phyloP scores from a whole-genome alignment of 2,888 invertebrate genomes.

The Caenorhabditis virilis region DNA sequence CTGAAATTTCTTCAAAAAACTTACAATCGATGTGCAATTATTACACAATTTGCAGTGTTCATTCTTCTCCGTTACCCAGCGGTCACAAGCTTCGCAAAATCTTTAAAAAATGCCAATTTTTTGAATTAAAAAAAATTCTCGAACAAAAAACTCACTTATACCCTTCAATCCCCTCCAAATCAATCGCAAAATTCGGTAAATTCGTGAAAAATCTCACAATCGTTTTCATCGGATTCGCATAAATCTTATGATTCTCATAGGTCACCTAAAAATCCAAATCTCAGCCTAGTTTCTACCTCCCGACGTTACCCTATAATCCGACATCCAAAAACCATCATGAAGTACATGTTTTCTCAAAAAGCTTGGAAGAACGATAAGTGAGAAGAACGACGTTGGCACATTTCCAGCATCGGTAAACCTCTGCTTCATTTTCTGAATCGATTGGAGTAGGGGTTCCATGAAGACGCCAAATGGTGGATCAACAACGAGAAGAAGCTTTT shows the following conservation, averaged over 20 bases:
- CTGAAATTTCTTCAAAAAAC: neutral
- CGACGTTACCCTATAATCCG: slow-evolving; percentile 48
- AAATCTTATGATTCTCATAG: slow-evolving; percentile 60
- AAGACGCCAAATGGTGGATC: slow-evolving; percentile 67
- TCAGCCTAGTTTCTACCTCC: neutral
- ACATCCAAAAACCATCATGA: slow-evolving; percentile 51
- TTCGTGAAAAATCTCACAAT: slow-evolving; percentile 63
- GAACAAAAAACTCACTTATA: slow-evolving; percentile 43
- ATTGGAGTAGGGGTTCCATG: slow-evolving; percentile 55
- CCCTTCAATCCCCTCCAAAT: slow-evolving; percentile 41
- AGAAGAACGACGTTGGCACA: slow-evolving; percentile 14
- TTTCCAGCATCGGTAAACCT: slow-evolving; percentile 22
- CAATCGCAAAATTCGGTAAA: slow-evolving; percentile 41
- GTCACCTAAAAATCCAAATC: slow-evolving; percentile 45
- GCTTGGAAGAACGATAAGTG: slow-evolving; percentile 50
- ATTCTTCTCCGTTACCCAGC: slow-evolving; percentile 52
- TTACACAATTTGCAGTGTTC: slow-evolving; percentile 58
- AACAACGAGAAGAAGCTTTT: slow-evolving; percentile 45
- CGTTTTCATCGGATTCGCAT: slow-evolving; percentile 45
- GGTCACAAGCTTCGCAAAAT: slow-evolving; percentile 56
- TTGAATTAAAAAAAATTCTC: too few species aligned
- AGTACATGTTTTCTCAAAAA: slow-evolving; percentile 60
- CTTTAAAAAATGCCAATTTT: slow-evolving; percentile 21
- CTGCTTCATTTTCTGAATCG: slow-evolving; percentile 48
- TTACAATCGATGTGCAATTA: slow-evolving; percentile 50